Evolutionary conservation across 2,888 invertebrate genomes (phyloP).

Genomic region (Rhagium mordax): DNA sequence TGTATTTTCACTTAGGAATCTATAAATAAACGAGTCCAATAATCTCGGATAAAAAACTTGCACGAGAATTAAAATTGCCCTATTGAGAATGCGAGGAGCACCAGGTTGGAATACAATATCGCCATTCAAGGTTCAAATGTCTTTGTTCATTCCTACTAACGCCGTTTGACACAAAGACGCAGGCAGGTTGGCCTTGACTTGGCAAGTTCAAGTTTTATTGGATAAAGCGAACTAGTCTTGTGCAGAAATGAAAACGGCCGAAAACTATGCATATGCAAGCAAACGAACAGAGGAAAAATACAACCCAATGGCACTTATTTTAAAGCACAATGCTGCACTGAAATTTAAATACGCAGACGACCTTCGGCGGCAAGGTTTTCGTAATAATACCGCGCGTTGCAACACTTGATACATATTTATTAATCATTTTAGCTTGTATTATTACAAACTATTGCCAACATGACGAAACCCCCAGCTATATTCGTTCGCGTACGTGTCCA

Average conservation of each 20-base stretch:
- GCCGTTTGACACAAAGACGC: constrained; percentile 18
- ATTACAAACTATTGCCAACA: constrained; percentile 33
- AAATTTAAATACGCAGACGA: not conserved
- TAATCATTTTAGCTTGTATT: constrained; percentile 40
- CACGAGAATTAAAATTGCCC: not conserved
- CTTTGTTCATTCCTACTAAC: constrained; percentile 25
- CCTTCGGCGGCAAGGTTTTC: constrained; percentile 46
- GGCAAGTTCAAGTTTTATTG: constrained; percentile 16
- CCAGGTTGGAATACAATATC: constrained; percentile 2
- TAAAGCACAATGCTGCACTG: not conserved
- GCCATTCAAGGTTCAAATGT: constrained; percentile 22
- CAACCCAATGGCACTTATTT: not conserved
- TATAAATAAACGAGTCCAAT: not conserved
- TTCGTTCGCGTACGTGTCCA: not conserved
- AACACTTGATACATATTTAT: constrained; percentile 52
- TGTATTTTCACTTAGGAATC: not conserved
- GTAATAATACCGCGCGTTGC: constrained; percentile 47
- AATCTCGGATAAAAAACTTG: not conserved
- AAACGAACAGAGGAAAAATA: not conserved
- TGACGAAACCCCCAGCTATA: constrained; percentile 15
- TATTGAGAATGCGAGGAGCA: constrained; percentile 2
- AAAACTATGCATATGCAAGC: not conserved
- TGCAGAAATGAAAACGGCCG: not conserved
- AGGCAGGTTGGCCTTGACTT: constrained; percentile 19
- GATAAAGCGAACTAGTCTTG: constrained; percentile 13